Evolutionary conservation across 2,797 vertebrate genomes (phyloP), one percentile per base, ranked within the genome.

Genomic region (Neosilurus hyrtlii): DNA sequence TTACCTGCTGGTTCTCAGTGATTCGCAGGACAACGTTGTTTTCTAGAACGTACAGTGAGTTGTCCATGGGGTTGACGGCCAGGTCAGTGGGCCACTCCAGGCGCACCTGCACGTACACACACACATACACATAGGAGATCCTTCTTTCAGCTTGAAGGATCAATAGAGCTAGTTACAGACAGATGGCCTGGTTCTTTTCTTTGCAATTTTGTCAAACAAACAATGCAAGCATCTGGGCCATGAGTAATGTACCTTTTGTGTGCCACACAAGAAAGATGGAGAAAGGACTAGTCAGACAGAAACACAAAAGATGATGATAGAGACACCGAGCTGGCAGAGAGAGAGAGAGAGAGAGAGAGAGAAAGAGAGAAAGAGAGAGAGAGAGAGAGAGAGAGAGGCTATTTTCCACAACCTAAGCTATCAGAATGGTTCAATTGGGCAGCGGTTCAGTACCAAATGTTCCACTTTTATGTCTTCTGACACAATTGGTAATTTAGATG

Each of bases 71-170:
- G 91, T 96, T 96, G 86, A 96, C 92, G 61, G 96, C 95, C 78
- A 97, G 94, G 91, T 96, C 96, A 79, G 96, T 97, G 49, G 96
- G 96, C 96, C 96, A 97, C 88, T 97, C 96, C 91, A 97, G 93
- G 86, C 96, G 96, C 86, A 97, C 96, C 96, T 97, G 90, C 67
- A 87, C 24, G 43, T n/a, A 59, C 22, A 74, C 54, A 76, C 22
- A 63, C 22, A 59, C 16, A 82, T 24, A 59, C 24, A 75, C 24
- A 52, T 1, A 74, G 18, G 6, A 59, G 51, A 80, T 22, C 49
- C 54, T 3, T 66, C 66, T 54, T 37, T 76, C 79, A 76, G 59
- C 22, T 24, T 61, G 62, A 75, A 43, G 70, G 52, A 35, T 62
- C 78, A 51, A n/a, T 74, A 74, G 9, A 22, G 30, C 62, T 62